Percentiles rank a stretch among this genome's conserved stretches.
These are phyloP conservation scores for Ovibos moschatus DNA, from an alignment of 2,113 vertebrate genomes.

Conservation along the genomic window DNA sequence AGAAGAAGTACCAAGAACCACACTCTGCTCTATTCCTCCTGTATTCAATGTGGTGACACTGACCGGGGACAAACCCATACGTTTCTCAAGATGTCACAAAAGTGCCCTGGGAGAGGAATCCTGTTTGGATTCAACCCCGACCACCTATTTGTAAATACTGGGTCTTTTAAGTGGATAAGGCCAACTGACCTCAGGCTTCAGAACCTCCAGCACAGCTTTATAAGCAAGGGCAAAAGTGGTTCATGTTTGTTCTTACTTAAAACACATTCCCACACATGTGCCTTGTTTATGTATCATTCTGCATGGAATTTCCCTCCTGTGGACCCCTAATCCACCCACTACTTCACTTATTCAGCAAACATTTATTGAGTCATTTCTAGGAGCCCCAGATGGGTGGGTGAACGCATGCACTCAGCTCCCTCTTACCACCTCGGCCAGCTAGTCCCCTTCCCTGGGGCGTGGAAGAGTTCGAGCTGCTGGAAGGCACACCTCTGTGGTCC, in stretches of 20 bases:
- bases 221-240: neutral
- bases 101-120: neutral
- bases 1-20: neutral
- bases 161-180: neutral
- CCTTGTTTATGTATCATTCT: neutral
- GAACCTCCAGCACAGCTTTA: neutral
- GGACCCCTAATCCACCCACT: neutral
- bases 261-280: neutral
- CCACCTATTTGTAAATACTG: neutral
- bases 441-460: neutral
- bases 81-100: neutral
- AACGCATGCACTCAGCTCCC: accelerated
- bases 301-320: neutral
- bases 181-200: neutral
- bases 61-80: conserved; percentile 25
- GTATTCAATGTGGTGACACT: neutral
- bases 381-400: neutral
- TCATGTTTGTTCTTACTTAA: conserved; percentile 3
- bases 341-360: neutral
- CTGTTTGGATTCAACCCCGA: neutral
- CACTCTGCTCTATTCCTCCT: neutral
- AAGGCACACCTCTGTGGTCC: neutral
- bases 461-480: too few relatives aligned
- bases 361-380: neutral
- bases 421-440: neutral